Evolutionary conservation across 2,113 vertebrate species (phyloP).

Genomic region (Paramisgurnus dabryanus): DNA sequence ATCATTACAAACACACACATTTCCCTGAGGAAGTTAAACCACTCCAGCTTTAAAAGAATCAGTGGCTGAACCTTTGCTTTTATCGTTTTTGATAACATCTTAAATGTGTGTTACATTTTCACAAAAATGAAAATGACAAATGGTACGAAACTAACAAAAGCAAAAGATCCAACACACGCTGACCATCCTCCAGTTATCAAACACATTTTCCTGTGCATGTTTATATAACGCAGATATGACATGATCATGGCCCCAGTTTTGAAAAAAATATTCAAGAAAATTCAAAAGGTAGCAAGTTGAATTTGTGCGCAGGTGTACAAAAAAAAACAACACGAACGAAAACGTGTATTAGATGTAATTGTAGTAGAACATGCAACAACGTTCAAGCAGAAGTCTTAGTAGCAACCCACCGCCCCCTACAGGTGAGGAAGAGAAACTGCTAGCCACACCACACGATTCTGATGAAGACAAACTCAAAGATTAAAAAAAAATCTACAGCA

Average conservation of each 20-base stretch:
- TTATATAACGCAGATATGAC: not conserved
- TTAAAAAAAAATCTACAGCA: slow-evolving; percentile 9
- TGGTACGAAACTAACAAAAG: slow-evolving; percentile 25
- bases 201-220: not conserved
- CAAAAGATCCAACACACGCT: not conserved
- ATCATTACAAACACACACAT: slow-evolving; percentile 63
- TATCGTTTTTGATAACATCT: slow-evolving; percentile 52
- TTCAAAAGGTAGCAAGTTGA: not conserved
- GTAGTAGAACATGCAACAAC: slow-evolving; percentile 37
- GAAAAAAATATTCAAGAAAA: not conserved
- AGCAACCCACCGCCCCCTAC: slow-evolving; percentile 56
- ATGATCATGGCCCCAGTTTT: not conserved
- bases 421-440: slow-evolving; percentile 26
- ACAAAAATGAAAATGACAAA: slow-evolving; percentile 34
- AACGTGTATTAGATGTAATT: slow-evolving; percentile 47
- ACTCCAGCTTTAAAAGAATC: slow-evolving; percentile 55
- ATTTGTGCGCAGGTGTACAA: slow-evolving; percentile 29
- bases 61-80: slow-evolving; percentile 54
- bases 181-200: not conserved
- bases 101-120: not conserved
- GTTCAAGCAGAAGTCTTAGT: slow-evolving; percentile 47
- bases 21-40: slow-evolving; percentile 74
- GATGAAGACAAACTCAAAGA: slow-evolving; percentile 19
- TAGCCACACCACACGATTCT: not conserved
- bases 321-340: slow-evolving; percentile 11